Percentiles rank a stretch among this genome's conserved stretches.
Conservation (phyloP, 2,113 vertebrate genomes). For the Protomyctophum bolini region DNA sequence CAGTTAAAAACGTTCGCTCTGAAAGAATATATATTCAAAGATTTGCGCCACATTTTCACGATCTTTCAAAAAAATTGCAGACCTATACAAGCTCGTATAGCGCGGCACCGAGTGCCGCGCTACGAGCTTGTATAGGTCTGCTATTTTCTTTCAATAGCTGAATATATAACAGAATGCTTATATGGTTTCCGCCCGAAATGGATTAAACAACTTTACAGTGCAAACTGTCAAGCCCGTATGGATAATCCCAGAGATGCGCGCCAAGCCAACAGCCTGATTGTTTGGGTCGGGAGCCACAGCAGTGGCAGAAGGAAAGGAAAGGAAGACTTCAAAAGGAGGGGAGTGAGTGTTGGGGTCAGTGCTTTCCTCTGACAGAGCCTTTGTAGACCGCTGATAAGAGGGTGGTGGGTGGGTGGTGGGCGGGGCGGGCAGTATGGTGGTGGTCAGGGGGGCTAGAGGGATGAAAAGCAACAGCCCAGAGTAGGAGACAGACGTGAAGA, state of each 20-base stretch:
- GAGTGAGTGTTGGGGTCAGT: constrained; percentile 37
- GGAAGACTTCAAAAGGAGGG: constrained; percentile 25
- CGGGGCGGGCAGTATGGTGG: constrained; percentile 16
- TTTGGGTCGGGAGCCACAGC: constrained; percentile 30
- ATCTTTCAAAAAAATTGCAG: no score
- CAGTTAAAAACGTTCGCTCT: no score
- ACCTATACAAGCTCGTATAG: no score
- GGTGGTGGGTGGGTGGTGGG: constrained; percentile 10
- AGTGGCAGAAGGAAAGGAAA: constrained; percentile 11
- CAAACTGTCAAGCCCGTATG: constrained; percentile 16
- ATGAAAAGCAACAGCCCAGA: constrained; percentile 38
- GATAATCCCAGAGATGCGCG: constrained; percentile 39
- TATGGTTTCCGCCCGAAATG: no score
- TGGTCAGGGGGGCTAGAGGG: constrained; percentile 28
- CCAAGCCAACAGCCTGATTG: constrained; percentile 11
- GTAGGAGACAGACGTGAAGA: constrained; percentile 63
- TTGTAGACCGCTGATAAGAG: constrained; percentile 17
- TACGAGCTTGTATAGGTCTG: no score
- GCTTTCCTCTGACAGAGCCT: constrained; percentile 35
- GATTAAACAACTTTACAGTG: constrained; percentile 12
- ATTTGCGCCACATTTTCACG: no score
- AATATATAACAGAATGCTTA: no score
- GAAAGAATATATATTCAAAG: no score
- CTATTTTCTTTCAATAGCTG: no score
- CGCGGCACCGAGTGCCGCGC: no score